Base-by-base conservation (phyloP, 2,113 vertebrate genomes). In the Lamprologus ornatipinnis region DNA sequence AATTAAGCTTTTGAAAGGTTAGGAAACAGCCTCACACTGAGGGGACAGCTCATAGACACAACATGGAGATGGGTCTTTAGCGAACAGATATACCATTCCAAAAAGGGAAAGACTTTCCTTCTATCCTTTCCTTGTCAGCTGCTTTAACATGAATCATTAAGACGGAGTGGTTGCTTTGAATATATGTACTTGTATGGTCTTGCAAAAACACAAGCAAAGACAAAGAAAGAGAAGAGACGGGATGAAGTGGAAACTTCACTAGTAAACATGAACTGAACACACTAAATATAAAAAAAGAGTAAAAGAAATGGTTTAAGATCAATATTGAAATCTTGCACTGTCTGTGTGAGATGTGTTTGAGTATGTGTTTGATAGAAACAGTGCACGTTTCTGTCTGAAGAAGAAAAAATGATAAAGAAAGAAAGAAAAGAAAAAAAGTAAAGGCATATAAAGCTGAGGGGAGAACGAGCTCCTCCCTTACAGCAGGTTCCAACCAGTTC, bases 401-500 rank as follows among this genome's bases (percentile, higher is more conserved):
- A 91, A 85, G 58, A 92, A 92, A 92, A 93, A 91, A 82, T 9
- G 57, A 90, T 78, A 58, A 42, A 37, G 35, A 68, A 68, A 47
- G 82, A 87, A 83, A 90, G 80, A 93, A 86, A 65, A 37, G 17
- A 85, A 68, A 91, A 84, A 82, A 87, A 90, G 85, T 23, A 49
- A 85, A 90, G 80, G 84, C 88, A 85, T 90, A 90, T 87, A 89
- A 89, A 91, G 87, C 84, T 85, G 91, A 82, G 91, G 78, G 83
- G 82, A 90, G 90, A 28, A 84, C 75, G 92, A 89, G 91, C 93
- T 93, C 95, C 93, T 95, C 94, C 95, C 94, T 93, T 88, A 81
- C 87, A 91, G 95, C 96, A 97, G 95, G 96, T 97, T 96, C 85
- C 82, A 96, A 97, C 96, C 95, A 95, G 96, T 96, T 92, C 80